Percentiles rank a stretch among this genome's conserved stretches.
These are phyloP conservation scores for Magallana ariakensis DNA, from an alignment of 1,140 invertebrate species.

Conservation along the genomic window DNA sequence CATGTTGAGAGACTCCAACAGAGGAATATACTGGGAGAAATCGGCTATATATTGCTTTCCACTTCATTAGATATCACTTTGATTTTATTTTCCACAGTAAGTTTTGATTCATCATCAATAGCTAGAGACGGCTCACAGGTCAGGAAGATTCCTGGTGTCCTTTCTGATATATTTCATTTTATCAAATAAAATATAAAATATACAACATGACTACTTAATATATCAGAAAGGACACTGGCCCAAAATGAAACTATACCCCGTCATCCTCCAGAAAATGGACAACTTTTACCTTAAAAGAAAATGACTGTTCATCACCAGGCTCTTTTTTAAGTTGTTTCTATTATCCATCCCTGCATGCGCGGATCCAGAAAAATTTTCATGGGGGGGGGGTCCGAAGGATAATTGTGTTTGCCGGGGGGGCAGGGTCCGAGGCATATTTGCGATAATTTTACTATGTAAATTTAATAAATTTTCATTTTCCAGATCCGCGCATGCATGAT, in stretches of 20 bases:
- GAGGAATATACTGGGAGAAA: slow-evolving; percentile 10
- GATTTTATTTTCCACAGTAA: slow-evolving; percentile 41
- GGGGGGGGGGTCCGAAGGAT: too few relatives aligned
- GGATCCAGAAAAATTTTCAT: too few relatives aligned
- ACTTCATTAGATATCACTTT: slow-evolving; percentile 43
- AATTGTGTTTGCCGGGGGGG: too few relatives aligned
- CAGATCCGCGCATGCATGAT: too few relatives aligned
- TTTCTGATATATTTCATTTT: too few relatives aligned
- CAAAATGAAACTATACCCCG: not conserved
- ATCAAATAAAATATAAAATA: too few relatives aligned
- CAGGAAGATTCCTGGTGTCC: not conserved
- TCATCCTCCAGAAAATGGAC: slow-evolving; percentile 30
- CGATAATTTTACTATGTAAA: too few relatives aligned
- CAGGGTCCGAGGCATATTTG: too few relatives aligned
- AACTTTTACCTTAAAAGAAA: not conserved
- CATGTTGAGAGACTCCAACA: slow-evolving; percentile 18
- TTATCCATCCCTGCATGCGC: too few relatives aligned
- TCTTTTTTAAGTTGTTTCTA: not conserved
- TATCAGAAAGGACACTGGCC: too few relatives aligned
- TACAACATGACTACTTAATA: too few relatives aligned
- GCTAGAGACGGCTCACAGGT: not conserved
- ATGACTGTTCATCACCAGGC: not conserved
- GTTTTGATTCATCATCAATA: slow-evolving; percentile 2
- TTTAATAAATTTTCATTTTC: too few relatives aligned
- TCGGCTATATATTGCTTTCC: not conserved